Evolutionary conservation across 2,888 invertebrate genomes (phyloP), one percentile per base, ranked within the genome.

Genomic region (Muscina levida): DNA sequence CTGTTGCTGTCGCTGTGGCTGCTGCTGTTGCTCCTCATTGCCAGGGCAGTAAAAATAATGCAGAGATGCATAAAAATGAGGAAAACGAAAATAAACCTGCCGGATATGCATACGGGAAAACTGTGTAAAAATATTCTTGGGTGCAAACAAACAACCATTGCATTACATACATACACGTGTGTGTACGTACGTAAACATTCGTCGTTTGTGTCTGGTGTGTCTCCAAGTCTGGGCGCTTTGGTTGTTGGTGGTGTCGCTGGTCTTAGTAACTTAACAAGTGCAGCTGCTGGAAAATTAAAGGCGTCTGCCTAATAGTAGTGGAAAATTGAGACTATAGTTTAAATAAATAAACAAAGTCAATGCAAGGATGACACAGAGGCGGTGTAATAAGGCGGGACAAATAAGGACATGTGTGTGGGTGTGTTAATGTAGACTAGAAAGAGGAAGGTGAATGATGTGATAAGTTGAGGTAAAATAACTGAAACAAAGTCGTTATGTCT

Each of bases 201-300:
- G 10, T 8, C 15, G 13, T 4, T 15, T 13, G 57, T 22, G 31
- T 17, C n/a, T n/a, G 31, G 31, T 31, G 31, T 31, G 31, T 11
- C 66, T 15, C n/a, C 17, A n/a, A 53, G 22, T 24, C 39, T 8
- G 62, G 4, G 15, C 22, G 59, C 15, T 24, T 57, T 13, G 24
- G 42, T 22, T 62, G 37, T 31, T 24, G 4, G 31, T 3, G 42
- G 13, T 17, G 19, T n/a, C 17, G 37, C 48, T 62, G 62, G 53
- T 72, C 59, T 48, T 22, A 15, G 39, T 39, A 51, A 68, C 26
- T 44, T 39, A 75, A 75, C 81, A 81, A 81, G 81, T 81, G 77
- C 81, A 81, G 81, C 81, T 77, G 81, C 77, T 81, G 74, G 74
- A 77, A 81, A 77, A 74, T 74, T 77, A 71, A 80, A 77, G 77